A percentile compares a stretch with the other conserved stretches of the same genome.
phyloP scores from a whole-genome alignment of 2,113 vertebrate genomes.

The Irena cyanogastra region DNA sequence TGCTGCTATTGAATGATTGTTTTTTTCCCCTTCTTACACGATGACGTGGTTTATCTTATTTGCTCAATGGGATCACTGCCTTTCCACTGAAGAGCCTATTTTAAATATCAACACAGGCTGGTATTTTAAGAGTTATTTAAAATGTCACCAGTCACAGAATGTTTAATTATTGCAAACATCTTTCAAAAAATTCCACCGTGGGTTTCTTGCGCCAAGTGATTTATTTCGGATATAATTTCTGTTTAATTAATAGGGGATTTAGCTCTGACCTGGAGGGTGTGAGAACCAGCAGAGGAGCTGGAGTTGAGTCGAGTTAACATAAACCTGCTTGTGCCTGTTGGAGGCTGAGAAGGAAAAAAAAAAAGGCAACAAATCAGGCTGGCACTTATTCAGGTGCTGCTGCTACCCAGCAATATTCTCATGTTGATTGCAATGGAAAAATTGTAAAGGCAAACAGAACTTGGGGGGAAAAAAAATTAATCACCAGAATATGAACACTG shows the following conservation, averaged over 20 bases:
- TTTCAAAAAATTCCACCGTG: slow-evolving; percentile 71
- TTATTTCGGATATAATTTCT: slow-evolving; percentile 78
- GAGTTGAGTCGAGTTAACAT: slow-evolving; percentile 39
- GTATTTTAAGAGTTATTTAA: slow-evolving; percentile 76
- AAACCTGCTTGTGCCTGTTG: slow-evolving; percentile 65
- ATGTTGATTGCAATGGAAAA: slow-evolving; percentile 32
- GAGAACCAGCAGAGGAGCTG: slow-evolving; percentile 64
- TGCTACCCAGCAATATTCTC: slow-evolving; percentile 2
- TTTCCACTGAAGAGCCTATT: slow-evolving; percentile 36
- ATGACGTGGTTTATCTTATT: slow-evolving; percentile 31
- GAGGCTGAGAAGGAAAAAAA: not conserved
- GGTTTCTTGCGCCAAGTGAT: slow-evolving; percentile 69
- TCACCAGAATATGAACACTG: slow-evolving; percentile 12
- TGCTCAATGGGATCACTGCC: slow-evolving; percentile 12
- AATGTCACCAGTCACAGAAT: slow-evolving; percentile 73
- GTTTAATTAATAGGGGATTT: slow-evolving; percentile 82
- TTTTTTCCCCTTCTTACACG: fast-evolving
- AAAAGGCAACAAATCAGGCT: not conserved
- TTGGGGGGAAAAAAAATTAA: not conserved
- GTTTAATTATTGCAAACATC: slow-evolving; percentile 78
- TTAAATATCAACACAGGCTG: slow-evolving; percentile 65
- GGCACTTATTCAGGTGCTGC: slow-evolving; percentile 26
- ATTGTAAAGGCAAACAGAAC: slow-evolving; percentile 47
- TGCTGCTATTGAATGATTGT: not conserved
- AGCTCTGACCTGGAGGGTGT: slow-evolving; percentile 71